A percentile compares a stretch with the other conserved stretches of the same genome.
Evolutionary conservation across 2,113 vertebrate species (phyloP).

Genomic region (Corythoichthys intestinalis): DNA sequence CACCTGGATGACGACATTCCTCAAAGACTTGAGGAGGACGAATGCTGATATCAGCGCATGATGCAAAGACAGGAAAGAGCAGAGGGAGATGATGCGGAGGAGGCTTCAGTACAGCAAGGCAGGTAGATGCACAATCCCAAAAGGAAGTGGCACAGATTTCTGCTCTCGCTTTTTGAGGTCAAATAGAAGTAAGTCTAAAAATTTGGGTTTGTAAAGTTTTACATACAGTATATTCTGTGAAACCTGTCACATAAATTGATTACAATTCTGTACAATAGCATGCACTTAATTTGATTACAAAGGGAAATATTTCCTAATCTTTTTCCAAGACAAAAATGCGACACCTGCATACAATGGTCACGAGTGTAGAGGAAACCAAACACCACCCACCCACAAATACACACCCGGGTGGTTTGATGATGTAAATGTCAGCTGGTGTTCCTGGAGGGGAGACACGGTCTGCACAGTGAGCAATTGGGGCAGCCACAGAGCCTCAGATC

Average conservation of each 20-base stretch:
- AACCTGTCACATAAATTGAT: neutral
- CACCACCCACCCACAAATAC: constrained; percentile 22
- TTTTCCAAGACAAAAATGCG: neutral
- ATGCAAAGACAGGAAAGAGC: constrained; percentile 7
- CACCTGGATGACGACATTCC: neutral
- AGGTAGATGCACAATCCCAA: neutral
- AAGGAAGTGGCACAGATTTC: neutral
- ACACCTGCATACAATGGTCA: neutral
- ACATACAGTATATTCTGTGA: neutral
- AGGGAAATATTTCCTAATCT: neutral
- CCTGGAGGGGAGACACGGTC: constrained; percentile 22
- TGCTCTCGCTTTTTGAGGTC: neutral
- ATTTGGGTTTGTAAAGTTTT: neutral
- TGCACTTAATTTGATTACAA: neutral
- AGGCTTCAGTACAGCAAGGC: too few species aligned
- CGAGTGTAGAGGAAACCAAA: neutral
- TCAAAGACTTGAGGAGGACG: neutral
- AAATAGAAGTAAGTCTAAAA: neutral
- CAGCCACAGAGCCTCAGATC: constrained; percentile 37
- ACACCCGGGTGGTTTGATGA: constrained; percentile 45
- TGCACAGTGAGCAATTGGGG: constrained; percentile 32
- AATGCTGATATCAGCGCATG: neutral
- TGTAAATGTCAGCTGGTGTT: constrained; percentile 50
- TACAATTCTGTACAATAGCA: neutral
- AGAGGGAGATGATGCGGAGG: neutral